Evolutionary conservation across 2,113 vertebrate genomes (phyloP), one percentile per base, ranked within the genome.

Genomic region (Anser brachyrhynchus): DNA sequence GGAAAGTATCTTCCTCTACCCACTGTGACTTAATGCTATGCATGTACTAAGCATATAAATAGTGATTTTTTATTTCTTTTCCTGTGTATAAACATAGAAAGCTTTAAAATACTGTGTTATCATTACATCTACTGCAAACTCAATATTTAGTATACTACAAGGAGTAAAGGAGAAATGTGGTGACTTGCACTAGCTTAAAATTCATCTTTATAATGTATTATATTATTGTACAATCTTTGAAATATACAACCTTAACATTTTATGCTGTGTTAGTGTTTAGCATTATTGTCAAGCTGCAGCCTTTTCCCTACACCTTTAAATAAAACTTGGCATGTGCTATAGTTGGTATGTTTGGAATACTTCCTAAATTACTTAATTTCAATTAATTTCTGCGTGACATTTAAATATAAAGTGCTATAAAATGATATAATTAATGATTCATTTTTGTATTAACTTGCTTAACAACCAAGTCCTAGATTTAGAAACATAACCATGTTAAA

Each of bases 351-450:
- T 51, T 44, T 92, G 49, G 26, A 91, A 16, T 72, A 75, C 55
- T 78, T 89, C 70, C 66, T 76, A 84, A 87, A 33, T 93, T 70
- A 76, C 52, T 65, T 87, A 61, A 86, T 74, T 94, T 86, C 84
- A 90, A 20, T 71, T 89, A 91, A 84, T 91, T 87, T 93, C 76
- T 72, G 4, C 8, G 7, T 61, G 77, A 37, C 41, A 44, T 11
- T 49, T 52, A 37, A 31, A 55, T 61, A 90, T 59, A 71, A 91
- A 93, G 35, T 52, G 11, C 26, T 76, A 75, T 70, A 75, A 89
- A 95, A 90, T 26, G 33, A 4, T 65, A n/a, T 79, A 37, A 93
- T 58, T 69, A 79, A 71, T 31, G 5, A 69, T 23, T 64, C 71
- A 17, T 87, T 66, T 76, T 52, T 87, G 92, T 89, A 91, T 70